Evolutionary conservation across 2,113 vertebrate genomes (phyloP).

Genomic region (Zosterops hypoxanthus): DNA sequence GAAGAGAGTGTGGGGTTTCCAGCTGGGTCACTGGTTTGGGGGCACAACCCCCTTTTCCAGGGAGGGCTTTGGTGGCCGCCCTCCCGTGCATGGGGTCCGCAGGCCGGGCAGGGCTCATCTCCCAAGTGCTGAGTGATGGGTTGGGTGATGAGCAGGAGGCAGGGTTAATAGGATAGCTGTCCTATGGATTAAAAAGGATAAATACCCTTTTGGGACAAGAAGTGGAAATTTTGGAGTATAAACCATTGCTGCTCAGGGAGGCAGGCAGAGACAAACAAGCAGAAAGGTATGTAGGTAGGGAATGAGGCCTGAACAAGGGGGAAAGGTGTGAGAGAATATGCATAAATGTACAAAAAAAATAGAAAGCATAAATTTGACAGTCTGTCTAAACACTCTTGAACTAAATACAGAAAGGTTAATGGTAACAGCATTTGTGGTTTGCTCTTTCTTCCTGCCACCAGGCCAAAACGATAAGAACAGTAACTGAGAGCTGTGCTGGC

Average conservation of each 20-base stretch:
- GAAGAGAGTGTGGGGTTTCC: fast-evolving
- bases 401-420: background rate
- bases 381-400: background rate
- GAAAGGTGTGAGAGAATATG: background rate
- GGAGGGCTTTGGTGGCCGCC: fast-evolving
- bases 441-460: background rate
- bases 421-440: constrained; percentile 9
- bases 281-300: constrained; percentile 1
- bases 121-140: fast-evolving
- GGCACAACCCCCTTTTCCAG: background rate
- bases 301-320: background rate
- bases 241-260: constrained; percentile 48
- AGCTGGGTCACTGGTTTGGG: background rate
- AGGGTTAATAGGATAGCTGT: background rate
- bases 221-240: constrained; percentile 42
- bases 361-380: background rate
- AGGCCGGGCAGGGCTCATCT: background rate
- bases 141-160: background rate
- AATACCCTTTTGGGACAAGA: background rate
- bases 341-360: background rate
- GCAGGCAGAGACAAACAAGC: constrained; percentile 37
- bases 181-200: background rate
- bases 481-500: background rate
- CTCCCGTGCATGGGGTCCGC: fast-evolving
- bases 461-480: background rate